Conservation (phyloP, 2,797 vertebrate species). For the Cephalopachus bancanus region DNA sequence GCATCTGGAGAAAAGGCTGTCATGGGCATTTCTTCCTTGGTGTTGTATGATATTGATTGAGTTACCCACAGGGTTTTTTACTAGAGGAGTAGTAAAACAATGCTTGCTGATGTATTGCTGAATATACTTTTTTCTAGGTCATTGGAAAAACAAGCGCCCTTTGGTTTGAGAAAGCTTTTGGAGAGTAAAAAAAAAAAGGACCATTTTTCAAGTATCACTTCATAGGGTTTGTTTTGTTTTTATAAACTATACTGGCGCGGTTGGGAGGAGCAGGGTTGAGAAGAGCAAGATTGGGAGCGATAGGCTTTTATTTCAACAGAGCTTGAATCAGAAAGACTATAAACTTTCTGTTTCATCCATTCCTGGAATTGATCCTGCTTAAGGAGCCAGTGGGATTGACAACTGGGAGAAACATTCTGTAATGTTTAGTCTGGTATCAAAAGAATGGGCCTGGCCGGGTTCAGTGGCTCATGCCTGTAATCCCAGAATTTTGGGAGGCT, state of each 20-base stretch:
- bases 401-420: background rate
- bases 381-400: background rate
- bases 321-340: background rate
- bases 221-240: background rate
- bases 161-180: conserved; percentile 32
- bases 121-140: background rate
- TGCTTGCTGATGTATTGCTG: conserved; percentile 3
- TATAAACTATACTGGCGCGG: background rate
- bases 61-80: background rate
- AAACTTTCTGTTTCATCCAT: background rate
- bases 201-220: background rate
- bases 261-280: background rate
- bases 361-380: background rate
- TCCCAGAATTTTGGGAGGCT: too few relatives aligned
- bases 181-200: background rate
- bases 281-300: background rate
- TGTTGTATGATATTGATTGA: background rate
- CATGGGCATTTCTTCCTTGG: background rate
- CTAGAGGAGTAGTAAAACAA: background rate
- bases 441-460: background rate
- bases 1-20: background rate
- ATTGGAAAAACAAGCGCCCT: conserved; percentile 8
- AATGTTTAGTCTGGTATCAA: background rate
- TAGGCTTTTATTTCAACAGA: conserved; percentile 26
- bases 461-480: too few relatives aligned